phyloP scores from a whole-genome alignment of 2,888 invertebrate genomes.

The Empis stercorea region DNA sequence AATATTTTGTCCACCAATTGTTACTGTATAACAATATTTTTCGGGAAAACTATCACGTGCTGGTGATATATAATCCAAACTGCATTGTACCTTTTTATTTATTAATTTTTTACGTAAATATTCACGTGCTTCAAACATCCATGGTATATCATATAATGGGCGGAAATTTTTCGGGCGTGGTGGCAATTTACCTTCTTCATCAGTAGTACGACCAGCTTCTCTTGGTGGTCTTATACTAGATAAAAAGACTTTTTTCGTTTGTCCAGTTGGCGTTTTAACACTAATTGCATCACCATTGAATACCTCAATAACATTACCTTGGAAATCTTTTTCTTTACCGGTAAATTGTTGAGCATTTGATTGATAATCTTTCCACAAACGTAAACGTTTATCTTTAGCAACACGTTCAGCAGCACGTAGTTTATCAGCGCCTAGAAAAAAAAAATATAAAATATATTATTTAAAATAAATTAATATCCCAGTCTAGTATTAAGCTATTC shows the following conservation, averaged over 20 bases:
- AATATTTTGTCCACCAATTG: constrained; percentile 73
- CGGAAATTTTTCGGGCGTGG: constrained; percentile 63
- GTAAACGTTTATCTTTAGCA: constrained; percentile 75
- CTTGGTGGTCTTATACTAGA: constrained; percentile 92
- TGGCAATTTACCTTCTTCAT: constrained; percentile 55
- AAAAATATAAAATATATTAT: background rate
- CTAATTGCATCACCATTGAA: constrained; percentile 89
- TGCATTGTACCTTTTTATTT: constrained; percentile 85
- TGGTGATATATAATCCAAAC: constrained; percentile 93
- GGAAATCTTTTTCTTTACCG: constrained; percentile 69
- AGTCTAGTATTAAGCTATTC: too few species aligned
- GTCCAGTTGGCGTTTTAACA: constrained; percentile 65
- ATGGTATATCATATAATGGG: constrained; percentile 94
- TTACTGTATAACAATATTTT: constrained; percentile 88
- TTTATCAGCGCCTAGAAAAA: constrained; percentile 54
- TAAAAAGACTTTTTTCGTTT: constrained; percentile 82
- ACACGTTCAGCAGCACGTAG: constrained; percentile 70
- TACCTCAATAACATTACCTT: constrained; percentile 75
- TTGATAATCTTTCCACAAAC: constrained; percentile 87
- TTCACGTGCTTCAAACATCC: constrained; percentile 97
- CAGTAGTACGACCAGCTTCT: constrained; percentile 44
- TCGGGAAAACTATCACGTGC: constrained; percentile 88
- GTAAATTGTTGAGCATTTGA: constrained; percentile 58
- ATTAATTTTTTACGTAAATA: constrained; percentile 90
- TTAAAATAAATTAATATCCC: too few species aligned